These are phyloP conservation scores for Clangula hyemalis DNA, from an alignment of 2,797 vertebrate genomes.

Conservation along the genomic window DNA sequence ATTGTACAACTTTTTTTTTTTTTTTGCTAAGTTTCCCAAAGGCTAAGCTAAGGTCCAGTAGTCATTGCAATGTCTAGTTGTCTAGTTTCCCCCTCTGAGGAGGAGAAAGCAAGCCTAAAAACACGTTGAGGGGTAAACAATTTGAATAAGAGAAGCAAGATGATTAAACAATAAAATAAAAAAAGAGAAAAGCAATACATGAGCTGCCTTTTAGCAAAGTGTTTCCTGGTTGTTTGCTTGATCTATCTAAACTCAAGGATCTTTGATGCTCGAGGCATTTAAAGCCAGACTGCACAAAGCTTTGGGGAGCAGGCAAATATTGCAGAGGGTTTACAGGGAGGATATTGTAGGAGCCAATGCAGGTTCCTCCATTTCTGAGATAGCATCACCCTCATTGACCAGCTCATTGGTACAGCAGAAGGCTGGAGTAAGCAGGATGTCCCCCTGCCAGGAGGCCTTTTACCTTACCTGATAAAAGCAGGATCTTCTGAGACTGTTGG, in stretches of 20 bases:
- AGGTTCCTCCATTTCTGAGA: neutral
- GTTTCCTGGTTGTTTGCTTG: constrained; percentile 20
- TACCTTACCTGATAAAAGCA: neutral
- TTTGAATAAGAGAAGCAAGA: constrained; percentile 4
- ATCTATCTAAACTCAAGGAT: neutral
- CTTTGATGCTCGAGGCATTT: neutral
- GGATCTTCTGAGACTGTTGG: neutral
- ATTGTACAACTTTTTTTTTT: neutral
- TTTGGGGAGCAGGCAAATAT: neutral
- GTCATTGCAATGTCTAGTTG: neutral
- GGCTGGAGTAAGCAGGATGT: neutral
- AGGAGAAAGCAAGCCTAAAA: neutral
- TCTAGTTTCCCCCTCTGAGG: neutral
- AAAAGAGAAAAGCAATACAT: constrained; percentile 2
- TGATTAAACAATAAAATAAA: neutral
- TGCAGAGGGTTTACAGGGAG: neutral
- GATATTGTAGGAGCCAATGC: neutral
- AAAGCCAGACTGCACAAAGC: constrained; percentile 1
- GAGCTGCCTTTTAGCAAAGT: constrained; percentile 3
- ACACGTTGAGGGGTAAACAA: constrained; percentile 16
- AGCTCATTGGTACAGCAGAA: neutral
- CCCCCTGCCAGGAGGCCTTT: neutral
- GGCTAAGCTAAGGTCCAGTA: neutral
- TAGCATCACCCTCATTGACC: neutral
- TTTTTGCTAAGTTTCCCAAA: neutral